Conservation (phyloP, 2,888 invertebrate species). For the Harmothoe impar region DNA sequence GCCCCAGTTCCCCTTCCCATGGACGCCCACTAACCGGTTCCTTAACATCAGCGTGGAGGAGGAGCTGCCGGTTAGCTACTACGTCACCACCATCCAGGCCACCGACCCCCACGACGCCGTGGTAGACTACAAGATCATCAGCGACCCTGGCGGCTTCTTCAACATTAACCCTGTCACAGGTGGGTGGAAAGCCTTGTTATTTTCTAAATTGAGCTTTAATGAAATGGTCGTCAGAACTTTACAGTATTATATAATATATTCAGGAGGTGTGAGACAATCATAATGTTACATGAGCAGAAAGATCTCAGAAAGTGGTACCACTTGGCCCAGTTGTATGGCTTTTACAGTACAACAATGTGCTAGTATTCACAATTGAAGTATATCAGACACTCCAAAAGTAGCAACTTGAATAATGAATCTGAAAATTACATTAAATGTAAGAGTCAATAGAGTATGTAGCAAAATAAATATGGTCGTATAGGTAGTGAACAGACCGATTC, state of each 20-base stretch:
- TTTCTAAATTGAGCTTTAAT: too few relatives aligned
- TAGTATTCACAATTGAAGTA: too few relatives aligned
- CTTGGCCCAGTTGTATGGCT: too few relatives aligned
- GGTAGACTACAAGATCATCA: slow-evolving; percentile 71
- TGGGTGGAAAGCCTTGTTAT: slow-evolving; percentile 13
- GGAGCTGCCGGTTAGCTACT: slow-evolving; percentile 75
- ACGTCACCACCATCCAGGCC: slow-evolving; percentile 77
- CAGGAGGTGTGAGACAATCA: neutral
- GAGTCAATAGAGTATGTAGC: too few relatives aligned
- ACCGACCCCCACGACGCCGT: slow-evolving; percentile 76
- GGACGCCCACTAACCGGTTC: slow-evolving; percentile 88
- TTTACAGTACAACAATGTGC: too few relatives aligned
- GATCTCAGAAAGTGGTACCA: too few relatives aligned
- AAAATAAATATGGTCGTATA: too few relatives aligned
- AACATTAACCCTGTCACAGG: slow-evolving; percentile 69
- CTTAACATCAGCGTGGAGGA: slow-evolving; percentile 75
- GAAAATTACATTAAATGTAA: too few relatives aligned
- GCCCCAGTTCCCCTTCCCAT: slow-evolving; percentile 88
- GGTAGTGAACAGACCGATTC: too few relatives aligned
- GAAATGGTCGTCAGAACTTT: neutral
- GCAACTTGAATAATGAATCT: too few relatives aligned
- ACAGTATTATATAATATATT: neutral
- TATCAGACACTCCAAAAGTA: too few relatives aligned
- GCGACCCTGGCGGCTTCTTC: slow-evolving; percentile 72
- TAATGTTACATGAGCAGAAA: too few relatives aligned